Evolutionary conservation across 2,113 vertebrate species (phyloP), one percentile per base, ranked within the genome.

Genomic region (Apus apus): DNA sequence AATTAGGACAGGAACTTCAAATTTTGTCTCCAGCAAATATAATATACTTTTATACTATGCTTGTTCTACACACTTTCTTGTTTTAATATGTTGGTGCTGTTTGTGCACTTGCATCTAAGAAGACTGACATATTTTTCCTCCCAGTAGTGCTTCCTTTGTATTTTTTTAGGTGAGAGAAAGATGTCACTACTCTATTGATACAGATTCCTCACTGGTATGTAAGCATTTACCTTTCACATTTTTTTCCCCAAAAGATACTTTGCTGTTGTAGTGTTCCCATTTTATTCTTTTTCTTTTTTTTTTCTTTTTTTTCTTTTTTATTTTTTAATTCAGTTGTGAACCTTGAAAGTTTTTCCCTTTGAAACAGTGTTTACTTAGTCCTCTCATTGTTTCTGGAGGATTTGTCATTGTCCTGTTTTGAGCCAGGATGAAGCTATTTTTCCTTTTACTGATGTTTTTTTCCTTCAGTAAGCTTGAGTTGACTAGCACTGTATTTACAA

Each of bases 261-360:
- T 45, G 18, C 14, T 85, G 53, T 51, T 82, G 57, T 32, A 91
- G 46, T 58, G 25, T 6, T 77, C 50, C 15, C n/a, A 13, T 67
- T 91, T 85, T 67, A 22, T 65, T 81, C 27, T 72, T 87, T 94
- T 91, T 48, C n/a, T n/a, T n/a, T n/a, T n/a, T n/a, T n/a, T n/a
- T n/a, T n/a, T n/a, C n/a, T n/a, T n/a, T n/a, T 84, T 19, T 93
- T 90, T 76, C 34, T 93, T 46, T 68, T 95, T 89, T 82, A 43
- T 85, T 46, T 87, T 15, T 93, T 85, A 88, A 91, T 96, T 90
- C 48, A 50, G 4, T 65, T 94, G 74, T 68, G 61, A 91, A 96
- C 29, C 82, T 83, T 45, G 36, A 95, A 29, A 3, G 72, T 1
- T 76, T 97, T 95, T 90, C 51, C 50, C 73, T 90, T 36, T 80